Evolutionary conservation across 2,888 invertebrate genomes (phyloP).

Genomic region (Druceiella hillmani): DNA sequence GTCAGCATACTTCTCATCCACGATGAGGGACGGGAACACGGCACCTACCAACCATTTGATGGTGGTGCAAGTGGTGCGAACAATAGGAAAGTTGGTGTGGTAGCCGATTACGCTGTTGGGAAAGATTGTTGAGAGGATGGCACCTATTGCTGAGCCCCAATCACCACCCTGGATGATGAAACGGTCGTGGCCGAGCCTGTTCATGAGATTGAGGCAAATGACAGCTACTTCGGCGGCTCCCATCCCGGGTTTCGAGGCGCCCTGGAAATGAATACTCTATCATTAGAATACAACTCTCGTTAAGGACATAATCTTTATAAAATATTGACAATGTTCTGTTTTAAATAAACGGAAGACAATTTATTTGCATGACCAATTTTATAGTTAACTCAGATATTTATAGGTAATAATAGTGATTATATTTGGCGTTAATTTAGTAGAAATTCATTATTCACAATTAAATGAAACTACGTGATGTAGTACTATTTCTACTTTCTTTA

Average conservation of each 20-base stretch:
- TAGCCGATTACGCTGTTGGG: slow-evolving; percentile 38
- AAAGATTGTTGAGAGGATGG: slow-evolving; percentile 48
- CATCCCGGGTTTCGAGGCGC: slow-evolving; percentile 56
- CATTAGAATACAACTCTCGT: too few relatives aligned
- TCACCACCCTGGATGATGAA: slow-evolving; percentile 68
- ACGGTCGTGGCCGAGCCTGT: slow-evolving; percentile 57
- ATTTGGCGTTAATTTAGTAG: too few relatives aligned
- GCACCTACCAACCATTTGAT: slow-evolving; percentile 35
- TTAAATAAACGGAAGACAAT: too few relatives aligned
- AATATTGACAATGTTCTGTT: too few relatives aligned
- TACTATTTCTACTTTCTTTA: too few relatives aligned
- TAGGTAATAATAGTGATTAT: too few relatives aligned
- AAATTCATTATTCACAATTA: too few relatives aligned
- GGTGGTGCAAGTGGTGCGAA: slow-evolving; percentile 25
- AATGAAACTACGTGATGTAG: too few relatives aligned
- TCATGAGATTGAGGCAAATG: slow-evolving; percentile 63
- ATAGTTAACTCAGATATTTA: too few relatives aligned
- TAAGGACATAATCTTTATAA: too few relatives aligned
- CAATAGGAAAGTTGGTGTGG: slow-evolving; percentile 54
- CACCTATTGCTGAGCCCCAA: slow-evolving; percentile 56
- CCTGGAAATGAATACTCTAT: too few relatives aligned
- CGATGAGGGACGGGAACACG: slow-evolving; percentile 41
- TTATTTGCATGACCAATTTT: too few relatives aligned
- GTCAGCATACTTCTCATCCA: slow-evolving; percentile 37
- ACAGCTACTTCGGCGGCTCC: slow-evolving; percentile 47